phyloP scores from a whole-genome alignment of 2,888 invertebrate genomes.

The Melangyna quadrimaculata region DNA sequence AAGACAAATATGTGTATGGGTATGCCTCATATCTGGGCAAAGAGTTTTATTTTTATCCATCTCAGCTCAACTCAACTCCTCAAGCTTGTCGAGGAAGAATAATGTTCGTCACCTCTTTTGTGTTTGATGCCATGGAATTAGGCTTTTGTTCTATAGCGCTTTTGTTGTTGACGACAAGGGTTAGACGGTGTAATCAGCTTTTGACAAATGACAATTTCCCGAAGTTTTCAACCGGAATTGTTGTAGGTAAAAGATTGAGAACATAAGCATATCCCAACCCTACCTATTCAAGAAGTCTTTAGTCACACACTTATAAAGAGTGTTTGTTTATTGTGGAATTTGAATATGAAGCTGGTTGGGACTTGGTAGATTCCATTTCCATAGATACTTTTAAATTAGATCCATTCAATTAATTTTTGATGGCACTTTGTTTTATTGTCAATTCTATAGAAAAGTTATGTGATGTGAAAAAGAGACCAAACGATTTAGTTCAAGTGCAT shows the following conservation, averaged over 20 bases:
- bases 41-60: constrained; percentile 53
- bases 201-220: constrained; percentile 42
- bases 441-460: neutral
- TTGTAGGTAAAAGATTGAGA: constrained; percentile 1
- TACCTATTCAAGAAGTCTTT: constrained; percentile 16
- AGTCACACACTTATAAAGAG: constrained; percentile 12
- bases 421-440: neutral
- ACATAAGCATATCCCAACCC: no score
- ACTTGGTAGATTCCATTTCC: neutral
- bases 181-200: constrained; percentile 65
- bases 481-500: neutral
- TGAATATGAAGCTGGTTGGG: neutral
- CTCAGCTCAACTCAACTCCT: no score
- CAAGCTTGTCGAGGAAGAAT: constrained; percentile 22
- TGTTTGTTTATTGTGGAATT: constrained; percentile 27
- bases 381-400: neutral
- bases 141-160: constrained; percentile 45
- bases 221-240: constrained; percentile 35
- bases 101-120: constrained; percentile 39
- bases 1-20: constrained; percentile 15
- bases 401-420: neutral
- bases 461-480: neutral
- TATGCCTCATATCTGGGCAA: constrained; percentile 5
- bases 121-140: constrained; percentile 30
- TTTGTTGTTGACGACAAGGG: constrained; percentile 25